A percentile compares a stretch with the other conserved stretches of the same genome.
phyloP scores from a whole-genome alignment of 2,888 invertebrate genomes.

The Syrphus vitripennis region DNA sequence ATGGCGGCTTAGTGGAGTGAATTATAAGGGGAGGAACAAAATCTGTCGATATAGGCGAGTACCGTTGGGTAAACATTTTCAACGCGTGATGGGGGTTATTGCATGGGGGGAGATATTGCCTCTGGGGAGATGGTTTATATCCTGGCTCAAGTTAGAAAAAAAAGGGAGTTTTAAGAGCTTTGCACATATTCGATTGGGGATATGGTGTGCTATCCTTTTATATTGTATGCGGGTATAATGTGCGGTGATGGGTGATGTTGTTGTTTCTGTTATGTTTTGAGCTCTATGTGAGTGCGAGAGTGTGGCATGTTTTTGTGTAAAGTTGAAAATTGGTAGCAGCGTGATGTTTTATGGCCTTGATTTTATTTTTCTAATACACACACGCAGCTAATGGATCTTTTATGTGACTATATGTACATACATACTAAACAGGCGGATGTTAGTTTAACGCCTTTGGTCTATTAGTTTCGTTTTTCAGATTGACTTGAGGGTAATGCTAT shows the following conservation, averaged over 20 bases:
- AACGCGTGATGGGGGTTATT: background rate
- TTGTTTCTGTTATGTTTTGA: background rate
- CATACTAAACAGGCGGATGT: slow-evolving; percentile 49
- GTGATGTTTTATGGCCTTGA: slow-evolving; percentile 58
- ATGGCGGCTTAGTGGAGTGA: background rate
- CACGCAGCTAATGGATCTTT: slow-evolving; percentile 64
- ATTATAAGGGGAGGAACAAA: background rate
- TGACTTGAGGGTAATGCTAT: slow-evolving; percentile 42
- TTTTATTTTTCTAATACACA: slow-evolving; percentile 61
- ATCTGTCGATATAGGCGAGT: slow-evolving; percentile 38
- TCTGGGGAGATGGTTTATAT: slow-evolving; percentile 35
- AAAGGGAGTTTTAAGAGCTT: slow-evolving; percentile 56
- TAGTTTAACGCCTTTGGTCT: slow-evolving; percentile 60
- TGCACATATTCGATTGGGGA: slow-evolving; percentile 66
- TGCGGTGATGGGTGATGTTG: slow-evolving; percentile 11
- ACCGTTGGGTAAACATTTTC: slow-evolving; percentile 38
- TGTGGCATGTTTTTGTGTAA: slow-evolving; percentile 38
- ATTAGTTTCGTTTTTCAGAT: slow-evolving; percentile 61
- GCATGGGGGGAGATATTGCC: background rate
- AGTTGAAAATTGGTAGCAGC: slow-evolving; percentile 43
- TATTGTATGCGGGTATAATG: background rate
- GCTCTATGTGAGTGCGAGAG: background rate
- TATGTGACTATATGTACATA: slow-evolving; percentile 64
- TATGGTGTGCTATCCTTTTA: slow-evolving; percentile 29
- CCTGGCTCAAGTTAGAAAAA: slow-evolving; percentile 34